A percentile compares a stretch with the other conserved stretches of the same genome.
phyloP scores from a whole-genome alignment of 2,888 invertebrate genomes.

The Mechanitis messenoides region DNA sequence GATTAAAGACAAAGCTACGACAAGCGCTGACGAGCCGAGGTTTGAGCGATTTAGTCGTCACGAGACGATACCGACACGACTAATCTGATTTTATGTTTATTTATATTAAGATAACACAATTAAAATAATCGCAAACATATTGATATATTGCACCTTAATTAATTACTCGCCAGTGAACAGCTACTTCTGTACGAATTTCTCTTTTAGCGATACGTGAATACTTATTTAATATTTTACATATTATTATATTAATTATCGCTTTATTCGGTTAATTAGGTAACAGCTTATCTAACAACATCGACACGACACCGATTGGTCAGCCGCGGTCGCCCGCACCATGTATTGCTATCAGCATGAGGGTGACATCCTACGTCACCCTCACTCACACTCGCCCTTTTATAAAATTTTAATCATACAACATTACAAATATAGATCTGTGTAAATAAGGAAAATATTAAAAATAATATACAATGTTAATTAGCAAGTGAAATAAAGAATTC shows the following conservation, averaged over 20 bases:
- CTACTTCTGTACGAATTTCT: slow-evolving; percentile 35
- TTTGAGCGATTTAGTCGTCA: neutral
- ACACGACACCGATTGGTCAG: slow-evolving; percentile 72
- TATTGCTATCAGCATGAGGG: slow-evolving; percentile 54
- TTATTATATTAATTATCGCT: slow-evolving; percentile 39
- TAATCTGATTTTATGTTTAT: slow-evolving; percentile 6
- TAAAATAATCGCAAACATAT: no score
- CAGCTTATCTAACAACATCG: slow-evolving; percentile 60
- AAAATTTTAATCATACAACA: slow-evolving; percentile 15
- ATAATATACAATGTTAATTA: neutral
- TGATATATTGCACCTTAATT: no score
- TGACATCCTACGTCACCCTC: slow-evolving; percentile 14
- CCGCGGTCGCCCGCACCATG: slow-evolving; percentile 51
- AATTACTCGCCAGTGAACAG: slow-evolving; percentile 1
- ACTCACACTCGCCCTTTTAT: slow-evolving; percentile 13
- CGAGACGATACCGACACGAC: slow-evolving; percentile 1
- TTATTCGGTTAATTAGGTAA: slow-evolving; percentile 30
- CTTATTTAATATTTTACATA: slow-evolving; percentile 45
- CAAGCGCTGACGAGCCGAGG: neutral
- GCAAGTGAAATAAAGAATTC: neutral
- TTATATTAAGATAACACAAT: no score
- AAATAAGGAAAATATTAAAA: neutral
- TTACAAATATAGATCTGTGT: slow-evolving; percentile 6
- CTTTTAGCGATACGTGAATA: slow-evolving; percentile 44
- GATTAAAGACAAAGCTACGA: slow-evolving; percentile 38